These are phyloP conservation scores for Euwallacea fornicatus DNA, from an alignment of 1,140 invertebrate genomes.

Conservation along the genomic window DNA sequence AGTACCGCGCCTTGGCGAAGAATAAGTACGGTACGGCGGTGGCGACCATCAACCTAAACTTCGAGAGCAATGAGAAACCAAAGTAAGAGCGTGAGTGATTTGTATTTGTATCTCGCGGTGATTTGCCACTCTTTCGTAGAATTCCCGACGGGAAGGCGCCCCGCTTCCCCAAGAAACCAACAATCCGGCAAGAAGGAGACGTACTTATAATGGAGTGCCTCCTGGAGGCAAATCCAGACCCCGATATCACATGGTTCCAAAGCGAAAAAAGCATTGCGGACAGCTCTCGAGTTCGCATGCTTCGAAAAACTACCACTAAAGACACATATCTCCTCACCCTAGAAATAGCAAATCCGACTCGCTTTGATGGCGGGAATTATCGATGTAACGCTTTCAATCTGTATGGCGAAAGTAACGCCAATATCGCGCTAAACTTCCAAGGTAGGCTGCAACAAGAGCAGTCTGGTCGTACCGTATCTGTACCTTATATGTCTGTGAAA, in stretches of 20 bases:
- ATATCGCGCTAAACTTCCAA: constrained; percentile 99
- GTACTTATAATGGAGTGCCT: constrained; percentile 94
- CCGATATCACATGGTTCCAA: constrained; percentile 95
- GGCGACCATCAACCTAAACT: constrained; percentile 95
- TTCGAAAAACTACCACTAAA: constrained; percentile 79
- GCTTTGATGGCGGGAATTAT: constrained; percentile 96
- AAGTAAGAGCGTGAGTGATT: constrained; percentile 65
- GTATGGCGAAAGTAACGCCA: constrained; percentile 98
- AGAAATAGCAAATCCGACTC: constrained; percentile 91
- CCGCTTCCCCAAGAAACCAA: constrained; percentile 95
- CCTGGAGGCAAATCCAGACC: constrained; percentile 90
- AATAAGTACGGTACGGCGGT: constrained; percentile 90
- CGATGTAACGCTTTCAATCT: constrained; percentile 98
- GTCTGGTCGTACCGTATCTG: constrained; percentile 41
- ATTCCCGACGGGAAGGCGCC: constrained; percentile 94
- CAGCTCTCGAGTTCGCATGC: constrained; percentile 83
- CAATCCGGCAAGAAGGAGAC: constrained; percentile 93
- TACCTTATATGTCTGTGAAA: constrained; percentile 46
- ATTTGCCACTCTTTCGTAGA: constrained; percentile 59
- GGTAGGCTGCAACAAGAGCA: constrained; percentile 65
- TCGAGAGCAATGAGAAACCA: constrained; percentile 84
- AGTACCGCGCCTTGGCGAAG: constrained; percentile 90
- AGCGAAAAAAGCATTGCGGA: constrained; percentile 80
- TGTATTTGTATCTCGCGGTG: constrained; percentile 18
- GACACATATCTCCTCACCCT: constrained; percentile 88